Conservation (phyloP, 1,140 invertebrate species). For the Bombus balteatus region DNA sequence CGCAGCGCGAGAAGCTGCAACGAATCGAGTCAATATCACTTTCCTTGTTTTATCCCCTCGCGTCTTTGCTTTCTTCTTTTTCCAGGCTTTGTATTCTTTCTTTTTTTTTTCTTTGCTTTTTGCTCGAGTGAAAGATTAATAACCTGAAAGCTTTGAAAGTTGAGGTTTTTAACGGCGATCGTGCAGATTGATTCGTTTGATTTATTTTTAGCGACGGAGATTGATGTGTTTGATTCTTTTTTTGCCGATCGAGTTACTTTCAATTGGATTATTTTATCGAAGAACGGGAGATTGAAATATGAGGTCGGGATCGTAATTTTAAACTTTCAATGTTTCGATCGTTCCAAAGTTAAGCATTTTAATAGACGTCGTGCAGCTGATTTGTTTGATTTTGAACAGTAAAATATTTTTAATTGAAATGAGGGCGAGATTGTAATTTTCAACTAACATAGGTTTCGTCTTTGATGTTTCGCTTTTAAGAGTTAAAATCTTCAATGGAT, state of each 20-base stretch:
- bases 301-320: background rate
- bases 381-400: background rate
- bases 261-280: background rate
- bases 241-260: background rate
- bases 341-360: background rate
- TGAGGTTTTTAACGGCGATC: background rate
- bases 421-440: background rate
- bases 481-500: background rate
- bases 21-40: conserved; percentile 47
- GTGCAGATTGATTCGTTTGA: background rate
- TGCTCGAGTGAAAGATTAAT: background rate
- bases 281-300: background rate
- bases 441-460: background rate
- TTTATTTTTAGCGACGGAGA: background rate
- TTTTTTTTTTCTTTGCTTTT: background rate
- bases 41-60: background rate
- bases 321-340: background rate
- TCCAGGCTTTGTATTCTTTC: background rate
- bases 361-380: background rate
- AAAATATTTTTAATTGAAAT: background rate
- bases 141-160: background rate
- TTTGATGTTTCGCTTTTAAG: background rate
- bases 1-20: conserved; percentile 90
- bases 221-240: background rate
- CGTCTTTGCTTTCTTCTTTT: background rate